Conservation (phyloP, 2,797 vertebrate genomes). For the Sebastes iracundus region DNA sequence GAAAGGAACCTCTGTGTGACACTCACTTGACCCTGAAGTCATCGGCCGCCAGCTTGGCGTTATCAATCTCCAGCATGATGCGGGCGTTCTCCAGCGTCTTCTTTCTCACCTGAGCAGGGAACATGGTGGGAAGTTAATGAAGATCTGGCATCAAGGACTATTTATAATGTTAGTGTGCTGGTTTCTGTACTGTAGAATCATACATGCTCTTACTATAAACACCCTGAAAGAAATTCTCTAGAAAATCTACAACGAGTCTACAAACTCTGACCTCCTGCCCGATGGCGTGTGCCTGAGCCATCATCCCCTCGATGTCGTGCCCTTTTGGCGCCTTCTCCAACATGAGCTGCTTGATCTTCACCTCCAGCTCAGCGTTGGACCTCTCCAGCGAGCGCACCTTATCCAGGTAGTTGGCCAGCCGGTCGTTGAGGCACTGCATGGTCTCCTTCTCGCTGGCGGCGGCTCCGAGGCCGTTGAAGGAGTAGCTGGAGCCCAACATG, state of each 20-base stretch:
- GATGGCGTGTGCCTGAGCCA: constrained; percentile 82
- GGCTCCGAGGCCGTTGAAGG: constrained; percentile 62
- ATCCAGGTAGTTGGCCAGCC: constrained; percentile 84
- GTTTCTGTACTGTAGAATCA: neutral
- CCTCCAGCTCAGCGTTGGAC: constrained; percentile 84
- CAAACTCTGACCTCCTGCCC: constrained; percentile 80
- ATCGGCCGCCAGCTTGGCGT: constrained; percentile 85
- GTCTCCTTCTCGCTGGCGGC: constrained; percentile 82
- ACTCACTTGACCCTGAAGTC: constrained; percentile 88
- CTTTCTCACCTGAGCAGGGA: constrained; percentile 76
- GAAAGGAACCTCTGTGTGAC: constrained; percentile 50
- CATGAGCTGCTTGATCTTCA: constrained; percentile 84
- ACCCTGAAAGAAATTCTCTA: neutral
- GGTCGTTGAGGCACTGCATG: constrained; percentile 85
- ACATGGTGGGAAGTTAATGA: neutral
- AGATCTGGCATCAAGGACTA: neutral
- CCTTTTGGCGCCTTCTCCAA: constrained; percentile 77
- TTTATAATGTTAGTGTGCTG: too few relatives aligned
- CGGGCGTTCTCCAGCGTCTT: constrained; percentile 83
- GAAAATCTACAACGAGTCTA: neutral
- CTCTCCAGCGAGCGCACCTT: constrained; percentile 84
- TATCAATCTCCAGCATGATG: constrained; percentile 87
- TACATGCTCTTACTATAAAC: neutral
- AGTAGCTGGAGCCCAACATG: constrained; percentile 65
- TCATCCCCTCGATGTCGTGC: constrained; percentile 81